Conservation (phyloP, 1,140 invertebrate genomes). For the Lucilia cuprina region DNA sequence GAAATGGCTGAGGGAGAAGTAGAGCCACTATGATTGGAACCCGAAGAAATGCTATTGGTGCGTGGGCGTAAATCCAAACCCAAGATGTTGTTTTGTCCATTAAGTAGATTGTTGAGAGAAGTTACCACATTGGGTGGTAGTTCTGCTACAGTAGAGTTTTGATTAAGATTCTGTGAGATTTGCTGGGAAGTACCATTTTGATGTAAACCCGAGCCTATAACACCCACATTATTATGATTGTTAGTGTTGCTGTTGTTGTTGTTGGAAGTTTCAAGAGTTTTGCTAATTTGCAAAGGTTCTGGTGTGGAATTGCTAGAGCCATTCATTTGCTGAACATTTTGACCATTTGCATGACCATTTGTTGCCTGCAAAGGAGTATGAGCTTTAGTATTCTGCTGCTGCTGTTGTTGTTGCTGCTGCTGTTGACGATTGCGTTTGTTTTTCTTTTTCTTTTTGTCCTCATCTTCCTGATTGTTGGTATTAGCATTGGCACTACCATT, state of each 20-base stretch:
- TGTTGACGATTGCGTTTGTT: slow-evolving; percentile 71
- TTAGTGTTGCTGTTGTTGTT: slow-evolving; percentile 46
- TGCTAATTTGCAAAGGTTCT: not conserved
- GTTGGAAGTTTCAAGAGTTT: slow-evolving; percentile 34
- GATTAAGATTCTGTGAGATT: not conserved
- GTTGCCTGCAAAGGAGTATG: slow-evolving; percentile 59
- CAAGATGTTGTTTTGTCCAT: slow-evolving; percentile 49
- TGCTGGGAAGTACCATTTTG: slow-evolving; percentile 50
- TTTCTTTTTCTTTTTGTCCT: slow-evolving; percentile 74
- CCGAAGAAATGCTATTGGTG: slow-evolving; percentile 53
- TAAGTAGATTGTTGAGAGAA: not conserved
- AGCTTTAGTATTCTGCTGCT: slow-evolving; percentile 52
- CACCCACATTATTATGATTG: slow-evolving; percentile 52
- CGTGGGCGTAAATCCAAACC: slow-evolving; percentile 64
- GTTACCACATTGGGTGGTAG: slow-evolving; percentile 49
- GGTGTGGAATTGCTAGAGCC: not conserved
- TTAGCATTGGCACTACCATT: slow-evolving; percentile 37
- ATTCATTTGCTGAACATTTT: slow-evolving; percentile 42
- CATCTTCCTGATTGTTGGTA: slow-evolving; percentile 53
- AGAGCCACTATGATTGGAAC: slow-evolving; percentile 67
- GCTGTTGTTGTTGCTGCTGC: slow-evolving; percentile 57
- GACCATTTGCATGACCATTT: slow-evolving; percentile 29
- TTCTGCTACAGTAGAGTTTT: slow-evolving; percentile 34
- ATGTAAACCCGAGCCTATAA: slow-evolving; percentile 56
- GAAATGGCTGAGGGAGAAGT: slow-evolving; percentile 72